Evolutionary conservation across 2,797 vertebrate genomes (phyloP).

Genomic region (Tenualosa thibaudeaui): DNA sequence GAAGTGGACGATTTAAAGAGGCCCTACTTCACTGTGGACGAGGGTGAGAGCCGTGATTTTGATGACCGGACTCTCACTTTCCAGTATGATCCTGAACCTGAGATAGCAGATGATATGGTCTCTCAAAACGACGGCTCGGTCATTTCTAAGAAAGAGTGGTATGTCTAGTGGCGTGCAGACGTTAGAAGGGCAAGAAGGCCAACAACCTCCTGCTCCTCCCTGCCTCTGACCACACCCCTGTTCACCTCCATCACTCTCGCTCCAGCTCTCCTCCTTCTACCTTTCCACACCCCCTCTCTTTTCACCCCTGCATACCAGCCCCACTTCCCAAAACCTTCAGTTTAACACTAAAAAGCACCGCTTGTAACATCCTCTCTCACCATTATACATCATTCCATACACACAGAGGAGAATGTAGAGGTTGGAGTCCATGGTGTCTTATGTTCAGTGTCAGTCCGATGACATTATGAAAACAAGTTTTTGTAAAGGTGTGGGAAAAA

Average conservation of each 20-base stretch:
- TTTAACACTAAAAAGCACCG: constrained; percentile 65
- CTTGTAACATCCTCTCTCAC: constrained; percentile 59
- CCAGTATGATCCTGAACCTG: constrained; percentile 92
- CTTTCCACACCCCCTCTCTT: constrained; percentile 43
- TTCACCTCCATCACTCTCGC: constrained; percentile 45
- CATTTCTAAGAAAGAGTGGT: constrained; percentile 99
- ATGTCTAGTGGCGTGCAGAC: constrained; percentile 83
- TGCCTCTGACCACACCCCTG: constrained; percentile 54
- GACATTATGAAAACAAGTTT: constrained; percentile 69
- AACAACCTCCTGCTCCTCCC: constrained; percentile 51
- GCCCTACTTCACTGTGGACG: constrained; percentile 97
- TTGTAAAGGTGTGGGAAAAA: constrained; percentile 65
- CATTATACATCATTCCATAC: background rate
- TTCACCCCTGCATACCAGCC: constrained; percentile 5
- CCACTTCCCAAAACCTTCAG: constrained; percentile 51
- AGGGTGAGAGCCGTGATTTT: constrained; percentile 86
- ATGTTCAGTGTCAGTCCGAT: constrained; percentile 59
- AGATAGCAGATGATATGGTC: constrained; percentile 95
- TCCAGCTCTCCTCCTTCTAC: constrained; percentile 42
- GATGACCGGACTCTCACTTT: constrained; percentile 94
- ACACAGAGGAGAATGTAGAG: constrained; percentile 49
- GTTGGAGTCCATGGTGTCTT: constrained; percentile 71
- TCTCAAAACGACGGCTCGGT: constrained; percentile 98
- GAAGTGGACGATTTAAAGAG: constrained; percentile 90
- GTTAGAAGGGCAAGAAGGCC: constrained; percentile 38